Evolutionary conservation across 1,140 invertebrate species (phyloP).

Genomic region (Aphidius gifuensis): DNA sequence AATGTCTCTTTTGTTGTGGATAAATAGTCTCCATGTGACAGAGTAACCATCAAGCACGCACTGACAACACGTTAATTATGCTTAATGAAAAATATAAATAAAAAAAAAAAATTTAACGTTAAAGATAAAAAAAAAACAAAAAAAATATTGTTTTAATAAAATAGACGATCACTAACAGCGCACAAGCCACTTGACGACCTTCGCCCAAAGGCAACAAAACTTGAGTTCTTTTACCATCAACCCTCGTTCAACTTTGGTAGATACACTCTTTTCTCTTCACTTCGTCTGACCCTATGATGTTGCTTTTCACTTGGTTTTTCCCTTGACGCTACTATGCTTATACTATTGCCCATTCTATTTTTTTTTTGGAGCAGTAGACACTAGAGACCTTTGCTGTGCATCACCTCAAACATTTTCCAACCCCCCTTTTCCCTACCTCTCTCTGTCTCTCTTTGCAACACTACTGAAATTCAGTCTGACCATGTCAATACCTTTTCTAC

Average conservation of each 20-base stretch:
- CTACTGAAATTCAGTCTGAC: no score
- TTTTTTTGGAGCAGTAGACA: constrained; percentile 2
- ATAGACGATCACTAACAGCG: constrained; percentile 34
- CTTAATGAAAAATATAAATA: no score
- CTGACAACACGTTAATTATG: no score
- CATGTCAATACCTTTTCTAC: background rate
- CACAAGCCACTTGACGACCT: constrained; percentile 41
- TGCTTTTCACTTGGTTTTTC: constrained; percentile 24
- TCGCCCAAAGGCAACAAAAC: constrained; percentile 22
- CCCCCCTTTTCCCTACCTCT: background rate
- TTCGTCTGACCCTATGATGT: constrained; percentile 21
- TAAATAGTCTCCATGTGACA: no score
- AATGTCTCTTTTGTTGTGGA: no score
- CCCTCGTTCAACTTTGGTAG: constrained; percentile 22
- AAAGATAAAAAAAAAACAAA: no score
- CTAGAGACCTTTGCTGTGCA: background rate
- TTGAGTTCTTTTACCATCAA: no score
- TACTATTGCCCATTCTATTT: constrained; percentile 2
- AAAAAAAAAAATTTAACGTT: no score
- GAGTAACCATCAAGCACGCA: no score
- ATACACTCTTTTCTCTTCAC: constrained; percentile 26
- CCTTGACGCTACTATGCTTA: constrained; percentile 10
- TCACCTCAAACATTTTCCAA: constrained; percentile 5
- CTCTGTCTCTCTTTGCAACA: no score
- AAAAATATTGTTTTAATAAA: constrained; percentile 46